Base-by-base conservation (phyloP, 1,140 invertebrate species). In the Phthorimaea operculella region DNA sequence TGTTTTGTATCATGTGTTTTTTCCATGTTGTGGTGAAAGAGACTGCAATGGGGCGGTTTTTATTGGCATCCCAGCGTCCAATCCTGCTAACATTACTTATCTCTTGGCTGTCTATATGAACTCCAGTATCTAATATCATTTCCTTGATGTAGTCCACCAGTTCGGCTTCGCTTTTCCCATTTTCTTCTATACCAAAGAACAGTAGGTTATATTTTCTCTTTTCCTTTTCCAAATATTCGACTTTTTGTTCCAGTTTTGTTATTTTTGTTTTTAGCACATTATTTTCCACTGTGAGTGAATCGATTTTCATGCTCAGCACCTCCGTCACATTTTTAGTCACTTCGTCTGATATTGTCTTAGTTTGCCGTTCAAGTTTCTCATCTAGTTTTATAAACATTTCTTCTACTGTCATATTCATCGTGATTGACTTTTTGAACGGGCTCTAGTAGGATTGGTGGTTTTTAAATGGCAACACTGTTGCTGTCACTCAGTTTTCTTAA, bases 191-290 rank as follows among this genome's bases (percentile, higher is more conserved):
- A 9, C 64, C 64, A 45, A 64, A 69, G 33, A 72, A 61, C 0
- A 72, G 57, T 0, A 72, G 47, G 45, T 69, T 72, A 39, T 64
- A 57, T 50, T 62, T 72, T 3, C 62, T 56, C 47, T 64, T 66
- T 47, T 64, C 69, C 14, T 39, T 71, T 2, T 71, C 63, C 34
- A 54, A 1, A 5, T 9, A 16, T 21, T 52, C 57, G 7, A 70
- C n/a, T 62, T 65, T 63, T 51, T 42, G 33, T 45, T 70, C 62
- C 11, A 67, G 36, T 16, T 60, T 28, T 16, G 17, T 28, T 34
- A 70, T 39, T 66, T 53, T 64, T 5, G 17, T 55, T 62, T 68
- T 70, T 4, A 70, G 58, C 2, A 36, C 17, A 0, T 51, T 54
- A 15, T 70, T 67, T 62, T 67, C 68, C 36, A 63, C 61, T 1